A percentile compares a stretch with the other conserved stretches of the same genome.
These are phyloP conservation scores for Tuberolachnus salignus DNA, from an alignment of 2,888 invertebrate species.

Conservation along the genomic window DNA sequence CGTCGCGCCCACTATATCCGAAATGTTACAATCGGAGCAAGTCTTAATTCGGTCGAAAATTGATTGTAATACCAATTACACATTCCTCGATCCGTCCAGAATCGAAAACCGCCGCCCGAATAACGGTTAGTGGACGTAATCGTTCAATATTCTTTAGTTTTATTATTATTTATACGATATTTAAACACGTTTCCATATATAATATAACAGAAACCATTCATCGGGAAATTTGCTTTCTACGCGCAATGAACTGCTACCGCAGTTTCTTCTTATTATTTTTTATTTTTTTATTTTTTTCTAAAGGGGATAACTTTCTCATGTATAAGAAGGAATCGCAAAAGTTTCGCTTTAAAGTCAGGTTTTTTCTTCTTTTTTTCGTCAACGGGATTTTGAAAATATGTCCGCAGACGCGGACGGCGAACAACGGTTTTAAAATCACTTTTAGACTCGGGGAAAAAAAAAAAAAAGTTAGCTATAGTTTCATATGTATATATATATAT, in stretches of 20 bases:
- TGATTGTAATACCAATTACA: too few species aligned
- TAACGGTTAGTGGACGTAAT: too few species aligned
- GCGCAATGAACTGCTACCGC: background rate
- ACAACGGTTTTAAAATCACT: slow-evolving; percentile 30
- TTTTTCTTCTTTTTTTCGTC: background rate
- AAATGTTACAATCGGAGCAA: too few species aligned
- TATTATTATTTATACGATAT: too few species aligned
- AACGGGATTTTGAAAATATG: slow-evolving; percentile 15
- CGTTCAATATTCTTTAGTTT: too few species aligned
- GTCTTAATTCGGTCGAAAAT: too few species aligned
- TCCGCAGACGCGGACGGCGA: background rate
- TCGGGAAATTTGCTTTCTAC: background rate
- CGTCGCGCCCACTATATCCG: too few species aligned
- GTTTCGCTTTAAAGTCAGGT: slow-evolving; percentile 3
- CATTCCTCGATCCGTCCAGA: too few species aligned
- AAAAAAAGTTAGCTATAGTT: background rate
- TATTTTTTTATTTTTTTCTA: background rate
- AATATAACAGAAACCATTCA: background rate
- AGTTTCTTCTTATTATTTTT: too few species aligned
- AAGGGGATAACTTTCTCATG: slow-evolving; percentile 21
- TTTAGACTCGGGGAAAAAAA: slow-evolving; percentile 2
- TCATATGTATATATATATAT: background rate
- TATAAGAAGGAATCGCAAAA: background rate
- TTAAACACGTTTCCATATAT: background rate
- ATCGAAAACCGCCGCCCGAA: too few species aligned